These are phyloP conservation scores for Syngnathus typhle DNA, from an alignment of 2,113 vertebrate species.

Conservation along the genomic window DNA sequence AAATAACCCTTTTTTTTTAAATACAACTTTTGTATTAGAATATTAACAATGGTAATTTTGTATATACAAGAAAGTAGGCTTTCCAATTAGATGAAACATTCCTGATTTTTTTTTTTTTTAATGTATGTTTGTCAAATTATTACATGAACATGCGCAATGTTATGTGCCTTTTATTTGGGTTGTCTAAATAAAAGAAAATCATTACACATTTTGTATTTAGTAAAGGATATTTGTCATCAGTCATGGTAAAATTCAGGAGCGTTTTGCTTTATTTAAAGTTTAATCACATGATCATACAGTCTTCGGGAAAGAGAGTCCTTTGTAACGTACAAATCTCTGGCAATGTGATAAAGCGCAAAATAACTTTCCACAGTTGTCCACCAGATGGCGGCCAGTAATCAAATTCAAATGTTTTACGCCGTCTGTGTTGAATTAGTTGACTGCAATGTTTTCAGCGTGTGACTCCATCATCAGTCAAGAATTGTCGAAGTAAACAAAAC, in stretches of 20 bases:
- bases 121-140: conserved; percentile 99
- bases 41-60: conserved; percentile 99
- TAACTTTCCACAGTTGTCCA: not conserved
- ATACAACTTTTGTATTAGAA: conserved; percentile 99
- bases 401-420: not conserved
- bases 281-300: too few relatives aligned
- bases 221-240: not conserved
- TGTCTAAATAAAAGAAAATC: conserved; percentile 99
- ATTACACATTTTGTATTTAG: conserved; percentile 59
- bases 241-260: not conserved
- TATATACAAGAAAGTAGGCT: conserved; percentile 98
- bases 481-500: not conserved
- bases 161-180: conserved; percentile 99
- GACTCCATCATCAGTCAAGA: not conserved
- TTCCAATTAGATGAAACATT: conserved; percentile 99
- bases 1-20: conserved; percentile 91
- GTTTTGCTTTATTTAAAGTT: too few relatives aligned
- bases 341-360: too few relatives aligned
- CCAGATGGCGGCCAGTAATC: not conserved
- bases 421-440: not conserved
- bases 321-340: too few relatives aligned
- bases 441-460: not conserved
- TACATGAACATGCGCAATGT: conserved; percentile 99
- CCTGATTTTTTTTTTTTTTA: conserved; percentile 97
- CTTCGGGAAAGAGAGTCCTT: too few relatives aligned